A percentile compares a stretch with the other conserved stretches of the same genome.
These are phyloP conservation scores for Cyanoramphus novaezelandiae DNA, from an alignment of 2,113 vertebrate species.

Conservation along the genomic window DNA sequence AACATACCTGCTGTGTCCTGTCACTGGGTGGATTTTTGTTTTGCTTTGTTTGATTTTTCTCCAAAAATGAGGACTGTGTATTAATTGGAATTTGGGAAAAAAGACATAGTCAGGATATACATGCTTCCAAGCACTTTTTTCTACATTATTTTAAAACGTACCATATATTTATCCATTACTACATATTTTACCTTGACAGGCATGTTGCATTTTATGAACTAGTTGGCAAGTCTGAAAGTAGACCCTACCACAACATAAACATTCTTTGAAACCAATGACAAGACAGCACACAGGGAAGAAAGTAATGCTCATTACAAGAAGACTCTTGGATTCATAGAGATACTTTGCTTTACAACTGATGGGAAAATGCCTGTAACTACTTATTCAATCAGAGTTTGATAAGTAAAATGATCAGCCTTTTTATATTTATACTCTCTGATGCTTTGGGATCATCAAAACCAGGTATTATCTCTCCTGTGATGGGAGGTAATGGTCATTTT, in stretches of 20 bases:
- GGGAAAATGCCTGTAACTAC: background rate
- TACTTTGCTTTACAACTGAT: background rate
- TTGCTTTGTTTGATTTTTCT: background rate
- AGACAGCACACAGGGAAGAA: background rate
- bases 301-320: background rate
- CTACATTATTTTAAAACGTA: fast-evolving
- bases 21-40: background rate
- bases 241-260: background rate
- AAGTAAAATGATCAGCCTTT: background rate
- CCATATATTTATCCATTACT: fast-evolving
- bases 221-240: background rate
- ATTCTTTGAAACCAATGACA: background rate
- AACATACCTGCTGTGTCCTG: background rate
- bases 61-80: fast-evolving
- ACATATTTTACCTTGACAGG: background rate
- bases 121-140: background rate
- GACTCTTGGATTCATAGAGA: background rate
- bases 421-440: background rate
- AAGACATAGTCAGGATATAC: fast-evolving
- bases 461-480: background rate
- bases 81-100: background rate
- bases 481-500: background rate
- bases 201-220: background rate
- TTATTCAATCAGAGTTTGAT: background rate
- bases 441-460: background rate